Evolutionary conservation across 2,888 invertebrate species (phyloP).

Genomic region (Drosophila peninsularis): DNA sequence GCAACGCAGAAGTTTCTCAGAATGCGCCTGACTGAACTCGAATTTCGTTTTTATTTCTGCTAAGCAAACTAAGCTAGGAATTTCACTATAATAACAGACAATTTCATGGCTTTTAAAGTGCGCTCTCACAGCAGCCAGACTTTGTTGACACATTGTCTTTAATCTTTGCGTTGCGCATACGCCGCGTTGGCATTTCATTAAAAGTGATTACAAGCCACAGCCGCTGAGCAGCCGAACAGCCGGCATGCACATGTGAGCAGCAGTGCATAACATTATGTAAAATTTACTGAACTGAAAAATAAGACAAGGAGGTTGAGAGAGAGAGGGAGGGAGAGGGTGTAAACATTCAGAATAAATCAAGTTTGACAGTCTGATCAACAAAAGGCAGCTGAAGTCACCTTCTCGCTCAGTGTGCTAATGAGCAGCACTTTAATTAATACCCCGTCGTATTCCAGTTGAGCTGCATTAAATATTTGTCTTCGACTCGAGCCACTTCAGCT

Average conservation of each 20-base stretch:
- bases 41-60: neutral
- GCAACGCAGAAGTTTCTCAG: constrained; percentile 11
- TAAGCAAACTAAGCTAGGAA: constrained; percentile 5
- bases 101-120: constrained; percentile 11
- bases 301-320: neutral
- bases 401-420: constrained; percentile 6
- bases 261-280: constrained; percentile 48
- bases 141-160: constrained; percentile 30
- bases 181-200: constrained; percentile 67
- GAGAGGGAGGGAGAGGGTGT: neutral
- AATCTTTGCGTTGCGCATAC: constrained; percentile 48
- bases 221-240: neutral
- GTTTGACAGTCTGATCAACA: constrained; percentile 13
- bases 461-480: constrained; percentile 23
- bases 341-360: constrained; percentile 32
- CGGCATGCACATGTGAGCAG: constrained; percentile 27
- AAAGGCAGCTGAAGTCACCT: neutral
- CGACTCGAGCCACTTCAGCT: constrained; percentile 11
- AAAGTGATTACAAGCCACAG: constrained; percentile 41
- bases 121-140: constrained; percentile 5
- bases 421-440: constrained; percentile 29
- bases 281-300: constrained; percentile 29
- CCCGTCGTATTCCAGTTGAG: constrained; percentile 9
- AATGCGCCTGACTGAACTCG: neutral
- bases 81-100: constrained; percentile 1